A percentile compares a stretch with the other conserved stretches of the same genome.
phyloP scores from a whole-genome alignment of 2,113 vertebrate species.

The Origma solitaria region DNA sequence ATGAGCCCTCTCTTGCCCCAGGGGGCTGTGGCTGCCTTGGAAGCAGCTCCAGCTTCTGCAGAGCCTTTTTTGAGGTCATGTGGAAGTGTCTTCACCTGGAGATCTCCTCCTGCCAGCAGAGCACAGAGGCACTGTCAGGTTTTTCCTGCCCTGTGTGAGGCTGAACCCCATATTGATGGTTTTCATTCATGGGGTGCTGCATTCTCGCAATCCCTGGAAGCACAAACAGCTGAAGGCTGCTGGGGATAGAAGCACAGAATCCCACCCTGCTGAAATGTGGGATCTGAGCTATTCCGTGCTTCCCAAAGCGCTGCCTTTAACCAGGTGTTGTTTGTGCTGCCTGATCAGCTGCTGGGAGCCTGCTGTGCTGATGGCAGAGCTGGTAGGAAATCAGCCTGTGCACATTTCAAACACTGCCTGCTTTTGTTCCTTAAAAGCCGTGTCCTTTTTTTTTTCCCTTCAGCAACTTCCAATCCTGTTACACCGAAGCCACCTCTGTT shows the following conservation, averaged over 20 bases:
- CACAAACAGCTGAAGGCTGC: rapidly evolving
- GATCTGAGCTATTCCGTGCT: neutral
- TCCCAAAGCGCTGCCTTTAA: neutral
- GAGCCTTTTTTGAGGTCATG: neutral
- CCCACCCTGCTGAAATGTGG: neutral
- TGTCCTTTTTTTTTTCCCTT: neutral
- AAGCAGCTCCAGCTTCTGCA: neutral
- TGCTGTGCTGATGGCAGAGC: neutral
- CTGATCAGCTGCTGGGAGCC: neutral
- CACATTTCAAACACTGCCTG: neutral
- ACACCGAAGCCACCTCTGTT: slow-evolving; percentile 88
- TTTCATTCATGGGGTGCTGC: neutral
- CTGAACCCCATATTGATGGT: neutral
- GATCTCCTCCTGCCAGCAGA: neutral
- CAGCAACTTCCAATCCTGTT: slow-evolving; percentile 94
- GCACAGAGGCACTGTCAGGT: neutral
- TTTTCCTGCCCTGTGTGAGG: neutral
- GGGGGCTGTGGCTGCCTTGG: neutral
- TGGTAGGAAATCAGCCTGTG: neutral
- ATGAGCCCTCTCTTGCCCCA: neutral
- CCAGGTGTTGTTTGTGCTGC: neutral
- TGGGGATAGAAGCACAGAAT: neutral
- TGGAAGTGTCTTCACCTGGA: neutral
- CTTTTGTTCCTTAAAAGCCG: neutral
- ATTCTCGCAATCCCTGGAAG: neutral